phyloP scores from a whole-genome alignment of 1,140 invertebrate genomes.

The Solenopsis invicta region DNA sequence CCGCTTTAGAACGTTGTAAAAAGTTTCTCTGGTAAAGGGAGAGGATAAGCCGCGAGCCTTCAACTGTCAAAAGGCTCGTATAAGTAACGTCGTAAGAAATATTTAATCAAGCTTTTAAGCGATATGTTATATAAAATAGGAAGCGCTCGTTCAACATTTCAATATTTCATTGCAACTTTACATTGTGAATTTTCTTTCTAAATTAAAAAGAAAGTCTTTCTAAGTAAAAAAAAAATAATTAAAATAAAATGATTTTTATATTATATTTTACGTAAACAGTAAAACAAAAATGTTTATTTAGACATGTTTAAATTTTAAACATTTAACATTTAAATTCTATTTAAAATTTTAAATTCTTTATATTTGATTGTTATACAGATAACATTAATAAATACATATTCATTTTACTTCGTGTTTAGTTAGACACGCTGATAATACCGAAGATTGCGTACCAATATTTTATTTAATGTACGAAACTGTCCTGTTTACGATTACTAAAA shows the following conservation, averaged over 20 bases:
- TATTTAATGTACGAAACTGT: neutral
- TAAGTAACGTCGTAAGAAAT: conserved; percentile 26
- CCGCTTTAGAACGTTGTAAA: neutral
- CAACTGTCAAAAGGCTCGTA: neutral
- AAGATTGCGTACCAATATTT: neutral
- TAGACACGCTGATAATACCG: neutral
- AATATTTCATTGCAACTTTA: neutral
- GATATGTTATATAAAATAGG: neutral
- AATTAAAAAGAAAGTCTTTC: neutral
- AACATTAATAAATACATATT: neutral
- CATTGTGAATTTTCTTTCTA: neutral
- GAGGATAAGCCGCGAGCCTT: neutral
- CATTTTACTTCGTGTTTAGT: neutral
- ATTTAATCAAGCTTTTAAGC: conserved; percentile 25
- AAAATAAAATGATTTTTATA: neutral
- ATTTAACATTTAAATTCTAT: too few relatives aligned
- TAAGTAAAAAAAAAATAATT: neutral
- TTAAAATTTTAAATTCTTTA: neutral
- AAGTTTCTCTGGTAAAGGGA: neutral
- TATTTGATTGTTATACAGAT: too few relatives aligned
- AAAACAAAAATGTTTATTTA: too few relatives aligned
- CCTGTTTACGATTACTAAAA: conserved; percentile 23
- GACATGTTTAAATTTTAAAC: too few relatives aligned
- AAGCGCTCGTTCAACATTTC: neutral
- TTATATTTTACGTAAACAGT: neutral